Base-by-base conservation (phyloP, 2,113 vertebrate genomes). In the Cyprinus carpio region DNA sequence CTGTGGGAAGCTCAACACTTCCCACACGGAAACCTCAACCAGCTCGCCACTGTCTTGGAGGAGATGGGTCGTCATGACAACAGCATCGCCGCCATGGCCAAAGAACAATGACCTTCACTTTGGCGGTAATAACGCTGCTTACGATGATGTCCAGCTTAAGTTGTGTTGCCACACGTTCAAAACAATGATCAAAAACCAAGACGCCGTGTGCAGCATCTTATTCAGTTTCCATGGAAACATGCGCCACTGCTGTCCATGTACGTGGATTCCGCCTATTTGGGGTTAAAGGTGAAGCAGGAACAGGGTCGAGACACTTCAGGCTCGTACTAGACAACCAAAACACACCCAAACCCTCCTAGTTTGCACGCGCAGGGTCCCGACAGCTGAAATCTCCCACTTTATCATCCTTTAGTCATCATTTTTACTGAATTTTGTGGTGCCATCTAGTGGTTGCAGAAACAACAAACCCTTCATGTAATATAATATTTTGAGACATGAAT, bases 1-100 rank as follows among this genome's bases (percentile, higher is more conserved):
- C 95, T 99, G 29, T 99, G 98, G 98, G 98, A 99, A 93, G 98
- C 98, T 40, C 98, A 98, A 92, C 97, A 99, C 94, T 99, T 98
- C 89, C 97, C 97, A 0, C 97, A 99, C 0, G 98, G 98, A 88
- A 99, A 99, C 93, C 95, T 99, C 85, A 96, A 96, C 90, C 93
- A 94, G 89, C 95, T 99, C 91, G 98, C 98, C 4, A 95, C 97
- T 0, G 97, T 99, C 37, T 91, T 99, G 79, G 98, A 99, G 91
- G 97, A 99, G 91, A 99, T 99, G 98, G 98, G 98, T 87, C 95
- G 97, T 88, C 96, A 97, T 0, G 97, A 99, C 90, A 96, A 96
- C 56, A 49, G 75, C 0, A 93, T 98, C 4, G 93, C 96, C 8
- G 96, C 96, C 65, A 91, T 95, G 88, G 92, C 91, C 85, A 93